These are phyloP conservation scores for Semaprochilodus insignis DNA, from an alignment of 2,797 vertebrate genomes.

Conservation along the genomic window DNA sequence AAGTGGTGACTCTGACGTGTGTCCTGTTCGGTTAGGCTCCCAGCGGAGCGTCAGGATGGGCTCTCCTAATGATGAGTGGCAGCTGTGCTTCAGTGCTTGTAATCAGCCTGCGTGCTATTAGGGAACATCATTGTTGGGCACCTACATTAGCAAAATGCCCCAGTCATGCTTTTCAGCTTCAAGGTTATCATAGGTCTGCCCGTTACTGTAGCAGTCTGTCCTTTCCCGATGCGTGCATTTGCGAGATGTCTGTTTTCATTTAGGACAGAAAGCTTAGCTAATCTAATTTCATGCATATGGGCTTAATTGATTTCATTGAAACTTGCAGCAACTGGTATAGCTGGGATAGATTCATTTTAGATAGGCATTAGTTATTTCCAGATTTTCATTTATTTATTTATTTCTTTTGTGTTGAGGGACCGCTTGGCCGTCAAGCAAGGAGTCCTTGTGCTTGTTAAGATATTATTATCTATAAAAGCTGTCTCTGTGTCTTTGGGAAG, in stretches of 20 bases:
- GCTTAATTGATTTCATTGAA: neutral
- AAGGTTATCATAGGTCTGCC: slow-evolving; percentile 1
- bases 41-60: neutral
- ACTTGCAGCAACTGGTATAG: neutral
- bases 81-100: slow-evolving; percentile 33
- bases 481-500: neutral
- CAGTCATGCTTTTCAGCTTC: slow-evolving; percentile 8
- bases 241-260: neutral
- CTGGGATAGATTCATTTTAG: neutral
- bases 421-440: neutral
- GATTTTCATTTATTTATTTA: neutral
- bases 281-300: slow-evolving; percentile 11
- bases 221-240: neutral
- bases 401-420: neutral
- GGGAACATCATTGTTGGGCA: neutral
- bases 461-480: neutral
- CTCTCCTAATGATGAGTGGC: slow-evolving; percentile 32
- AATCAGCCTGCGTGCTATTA: neutral
- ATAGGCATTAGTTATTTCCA: slow-evolving; percentile 4
- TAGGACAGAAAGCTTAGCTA: neutral
- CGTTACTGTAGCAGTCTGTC: neutral
- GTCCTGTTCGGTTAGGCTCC: slow-evolving; percentile 28
- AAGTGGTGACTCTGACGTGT: slow-evolving; percentile 35
- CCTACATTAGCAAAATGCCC: slow-evolving; percentile 11
- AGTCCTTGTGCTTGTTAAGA: neutral